phyloP scores from a whole-genome alignment of 2,888 invertebrate species.

The Sclerodermus sp. region DNA sequence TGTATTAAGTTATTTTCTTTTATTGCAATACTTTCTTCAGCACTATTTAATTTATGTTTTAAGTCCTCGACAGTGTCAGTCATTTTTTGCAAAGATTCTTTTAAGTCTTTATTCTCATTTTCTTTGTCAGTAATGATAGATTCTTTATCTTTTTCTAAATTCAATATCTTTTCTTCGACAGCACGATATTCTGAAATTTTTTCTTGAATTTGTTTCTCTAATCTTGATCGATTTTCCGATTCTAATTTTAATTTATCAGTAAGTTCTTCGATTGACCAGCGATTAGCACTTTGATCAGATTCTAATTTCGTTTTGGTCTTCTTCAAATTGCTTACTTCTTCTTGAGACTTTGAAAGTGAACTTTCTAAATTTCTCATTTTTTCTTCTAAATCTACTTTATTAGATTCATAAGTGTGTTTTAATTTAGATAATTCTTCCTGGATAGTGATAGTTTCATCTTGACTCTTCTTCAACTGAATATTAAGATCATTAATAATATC shows the following conservation, averaged over 20 bases:
- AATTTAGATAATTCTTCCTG: constrained; percentile 46
- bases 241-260: constrained; percentile 28
- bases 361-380: constrained; percentile 32
- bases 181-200: constrained; percentile 53
- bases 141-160: constrained; percentile 13
- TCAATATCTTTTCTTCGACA: constrained; percentile 42
- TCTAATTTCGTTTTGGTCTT: constrained; percentile 31
- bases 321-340: constrained; percentile 33
- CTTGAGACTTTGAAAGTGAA: constrained; percentile 26
- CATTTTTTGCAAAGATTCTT: constrained; percentile 11
- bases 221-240: constrained; percentile 26
- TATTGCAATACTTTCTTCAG: constrained; percentile 15
- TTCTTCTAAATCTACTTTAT: constrained; percentile 36
- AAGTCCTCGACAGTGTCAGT: constrained; percentile 22
- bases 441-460: constrained; percentile 23
- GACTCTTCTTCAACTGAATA: constrained; percentile 31
- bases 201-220: constrained; percentile 29
- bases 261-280: constrained; percentile 58
- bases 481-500: constrained; percentile 51
- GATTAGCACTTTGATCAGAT: constrained; percentile 29
- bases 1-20: constrained; percentile 20
- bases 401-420: constrained; percentile 29
- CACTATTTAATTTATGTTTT: constrained; percentile 16
- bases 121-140: constrained; percentile 7
- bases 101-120: constrained; percentile 10